Evolutionary conservation across 2,888 invertebrate genomes (phyloP), one percentile per base, ranked within the genome.

Genomic region (Philhelius pedissequus): DNA sequence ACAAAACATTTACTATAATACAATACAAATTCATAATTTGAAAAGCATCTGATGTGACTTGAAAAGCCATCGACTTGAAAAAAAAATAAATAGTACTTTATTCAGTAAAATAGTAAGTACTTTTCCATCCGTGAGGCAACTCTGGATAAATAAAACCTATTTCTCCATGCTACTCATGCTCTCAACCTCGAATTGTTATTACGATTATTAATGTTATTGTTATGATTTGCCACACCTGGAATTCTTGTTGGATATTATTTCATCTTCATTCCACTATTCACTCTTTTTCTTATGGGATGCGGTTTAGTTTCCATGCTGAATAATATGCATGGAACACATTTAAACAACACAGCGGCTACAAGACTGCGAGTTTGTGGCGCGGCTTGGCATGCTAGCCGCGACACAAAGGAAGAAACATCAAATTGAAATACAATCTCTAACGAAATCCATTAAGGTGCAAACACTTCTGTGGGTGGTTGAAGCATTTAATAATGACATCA

Each of bases 141-240:
- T 25, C 8, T 15, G 40, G 27, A 30, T 56, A 38, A 60, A 25
- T 30, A 58, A 43, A n/a, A 74, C 66, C 56, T 66, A n/a, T 6
- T 7, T 30, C 30, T 40, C 3, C n/a, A 40, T 40, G 25, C 3
- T 25, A 40, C 62, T 62, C 52, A 62, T 68, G 68, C 35, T 66
- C 56, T 52, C 69, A 64, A 79, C 64, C 74, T 58, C 66, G 74
- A 75, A 79, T 79, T 70, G 75, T 80, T 84, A 71, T 84, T 71
- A 80, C 70, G 69, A 75, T 76, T 84, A 80, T 80, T 84, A 80
- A 79, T 84, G 68, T 84, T 71, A 76, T 80, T 77, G 62, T 80
- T 84, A 80, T 84, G 80, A 80, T 75, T 79, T 71, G 75, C 80
- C 84, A 80, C 84, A 84, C 84, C 84, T 84, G 80, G 75, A 80